Percentiles rank a stretch among this genome's conserved stretches.
phyloP scores from a whole-genome alignment of 1,140 invertebrate species.

The Aphaenogaster rudis region DNA sequence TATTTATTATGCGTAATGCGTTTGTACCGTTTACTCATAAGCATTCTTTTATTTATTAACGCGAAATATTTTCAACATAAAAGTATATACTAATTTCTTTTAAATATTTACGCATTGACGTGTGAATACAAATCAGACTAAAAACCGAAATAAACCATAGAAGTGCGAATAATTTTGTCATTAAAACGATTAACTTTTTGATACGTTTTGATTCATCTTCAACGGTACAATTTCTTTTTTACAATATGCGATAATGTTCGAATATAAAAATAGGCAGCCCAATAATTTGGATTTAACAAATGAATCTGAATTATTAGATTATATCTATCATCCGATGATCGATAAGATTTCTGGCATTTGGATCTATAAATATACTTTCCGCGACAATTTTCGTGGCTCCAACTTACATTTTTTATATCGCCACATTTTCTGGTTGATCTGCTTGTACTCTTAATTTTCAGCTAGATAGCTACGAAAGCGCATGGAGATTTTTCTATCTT shows the following conservation, averaged over 20 bases:
- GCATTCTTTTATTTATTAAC: constrained; percentile 4
- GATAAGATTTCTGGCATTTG: neutral
- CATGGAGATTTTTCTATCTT: neutral
- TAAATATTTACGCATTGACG: neutral
- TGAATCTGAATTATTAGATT: neutral
- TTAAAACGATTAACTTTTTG: neutral
- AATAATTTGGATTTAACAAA: neutral
- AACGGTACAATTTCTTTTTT: neutral
- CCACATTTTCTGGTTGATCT: neutral
- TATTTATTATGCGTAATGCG: constrained; percentile 6
- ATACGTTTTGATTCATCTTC: neutral
- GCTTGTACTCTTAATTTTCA: neutral
- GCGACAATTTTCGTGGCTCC: neutral
- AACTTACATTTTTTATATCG: constrained; percentile 10
- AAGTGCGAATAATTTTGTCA: neutral
- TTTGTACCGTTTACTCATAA: constrained; percentile 1
- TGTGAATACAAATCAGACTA: neutral
- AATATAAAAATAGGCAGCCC: neutral
- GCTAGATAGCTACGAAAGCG: neutral
- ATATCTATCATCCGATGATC: neutral
- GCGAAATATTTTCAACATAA: neutral
- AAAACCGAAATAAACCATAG: neutral
- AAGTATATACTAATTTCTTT: neutral
- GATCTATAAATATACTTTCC: neutral
- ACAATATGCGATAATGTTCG: neutral